Conservation (phyloP, 30 jellyfish, hydroid and myxozoan species). For the Pelagia noctiluca region DNA sequence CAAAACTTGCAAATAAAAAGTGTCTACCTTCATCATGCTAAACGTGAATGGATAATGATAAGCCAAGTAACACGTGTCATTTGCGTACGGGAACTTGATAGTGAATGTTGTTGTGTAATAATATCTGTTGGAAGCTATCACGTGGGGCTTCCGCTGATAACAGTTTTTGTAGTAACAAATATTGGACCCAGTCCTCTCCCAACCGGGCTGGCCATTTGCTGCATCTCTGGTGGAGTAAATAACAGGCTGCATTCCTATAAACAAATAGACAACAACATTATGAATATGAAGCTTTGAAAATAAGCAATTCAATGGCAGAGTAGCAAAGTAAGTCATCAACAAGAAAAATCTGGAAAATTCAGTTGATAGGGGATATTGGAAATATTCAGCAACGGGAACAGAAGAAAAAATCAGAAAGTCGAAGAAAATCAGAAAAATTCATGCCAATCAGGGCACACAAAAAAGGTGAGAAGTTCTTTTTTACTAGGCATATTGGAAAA, state of each 20-base stretch:
- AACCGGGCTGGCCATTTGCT: conserved; percentile 82
- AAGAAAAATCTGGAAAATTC: too few species aligned
- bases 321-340: too few species aligned
- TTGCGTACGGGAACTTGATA: conserved; percentile 74
- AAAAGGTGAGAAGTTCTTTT: too few species aligned
- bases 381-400: too few species aligned
- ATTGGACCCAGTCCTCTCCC: conserved; percentile 92
- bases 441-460: too few species aligned
- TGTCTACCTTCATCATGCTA: conserved; percentile 77
- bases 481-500: too few species aligned
- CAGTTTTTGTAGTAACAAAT: conserved; percentile 90
- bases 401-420: too few species aligned
- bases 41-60: conserved; percentile 91
- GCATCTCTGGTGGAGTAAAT: conserved; percentile 81
- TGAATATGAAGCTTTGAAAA: neutral
- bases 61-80: conserved; percentile 92
- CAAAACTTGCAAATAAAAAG: neutral
- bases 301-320: neutral
- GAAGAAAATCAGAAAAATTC: too few species aligned
- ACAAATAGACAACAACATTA: neutral
- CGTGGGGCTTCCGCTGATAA: conserved; percentile 56
- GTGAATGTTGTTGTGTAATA: conserved; percentile 94
- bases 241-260: conserved; percentile 93
- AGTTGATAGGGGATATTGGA: too few species aligned
- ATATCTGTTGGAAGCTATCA: conserved; percentile 39